Conservation (phyloP, 2,888 invertebrate species). For the Lamellibrachia columna region DNA sequence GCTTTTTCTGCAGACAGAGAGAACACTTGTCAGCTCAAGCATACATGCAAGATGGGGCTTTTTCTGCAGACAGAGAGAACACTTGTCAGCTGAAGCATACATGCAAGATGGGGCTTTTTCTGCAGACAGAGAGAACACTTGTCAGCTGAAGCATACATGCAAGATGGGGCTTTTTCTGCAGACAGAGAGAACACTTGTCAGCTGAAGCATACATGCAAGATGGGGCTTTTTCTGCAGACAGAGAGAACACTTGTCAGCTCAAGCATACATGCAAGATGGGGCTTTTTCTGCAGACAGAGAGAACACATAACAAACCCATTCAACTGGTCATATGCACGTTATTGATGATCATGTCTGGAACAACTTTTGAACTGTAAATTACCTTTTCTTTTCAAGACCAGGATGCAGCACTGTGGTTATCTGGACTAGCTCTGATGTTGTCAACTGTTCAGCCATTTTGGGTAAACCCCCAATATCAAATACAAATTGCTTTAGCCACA, state of each 20-base stretch:
- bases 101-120: neutral
- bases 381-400: too few species aligned
- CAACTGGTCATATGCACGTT: too few species aligned
- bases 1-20: too few species aligned
- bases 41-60: neutral
- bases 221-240: neutral
- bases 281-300: too few species aligned
- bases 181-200: neutral
- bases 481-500: too few species aligned
- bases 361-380: neutral
- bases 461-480: too few species aligned
- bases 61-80: too few species aligned
- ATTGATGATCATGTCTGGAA: too few species aligned
- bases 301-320: too few species aligned
- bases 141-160: neutral
- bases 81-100: neutral
- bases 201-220: neutral
- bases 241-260: neutral
- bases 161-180: neutral
- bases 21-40: neutral
- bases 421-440: too few species aligned
- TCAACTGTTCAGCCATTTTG: too few species aligned
- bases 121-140: neutral
- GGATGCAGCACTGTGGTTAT: too few species aligned
- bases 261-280: neutral